These are phyloP conservation scores for Trachelus tabidus DNA, from an alignment of 2,888 invertebrate genomes.

Conservation along the genomic window DNA sequence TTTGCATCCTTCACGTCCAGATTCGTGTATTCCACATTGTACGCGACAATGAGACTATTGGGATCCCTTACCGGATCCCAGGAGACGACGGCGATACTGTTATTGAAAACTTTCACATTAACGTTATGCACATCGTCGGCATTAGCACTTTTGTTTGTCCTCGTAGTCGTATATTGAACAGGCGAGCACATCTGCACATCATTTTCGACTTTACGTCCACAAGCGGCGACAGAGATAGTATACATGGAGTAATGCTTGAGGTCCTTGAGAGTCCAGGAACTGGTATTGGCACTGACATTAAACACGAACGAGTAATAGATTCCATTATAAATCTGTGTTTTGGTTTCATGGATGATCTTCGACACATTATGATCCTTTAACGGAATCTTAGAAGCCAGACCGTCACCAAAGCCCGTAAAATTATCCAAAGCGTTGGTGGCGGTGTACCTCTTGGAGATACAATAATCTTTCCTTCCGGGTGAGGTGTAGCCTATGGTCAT, in stretches of 20 bases:
- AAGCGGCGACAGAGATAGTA: constrained; percentile 72
- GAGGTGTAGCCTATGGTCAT: constrained; percentile 40
- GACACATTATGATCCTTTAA: neutral
- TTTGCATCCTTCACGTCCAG: constrained; percentile 58
- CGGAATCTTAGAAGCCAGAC: neutral
- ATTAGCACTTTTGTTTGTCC: constrained; percentile 64
- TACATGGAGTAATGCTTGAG: constrained; percentile 72
- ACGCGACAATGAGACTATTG: constrained; percentile 75
- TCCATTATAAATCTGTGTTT: constrained; percentile 27
- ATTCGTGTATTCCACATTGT: constrained; percentile 70
- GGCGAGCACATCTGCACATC: constrained; percentile 51
- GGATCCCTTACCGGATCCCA: constrained; percentile 75
- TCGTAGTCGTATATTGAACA: constrained; percentile 47
- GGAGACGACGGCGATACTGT: constrained; percentile 57
- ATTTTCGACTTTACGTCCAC: constrained; percentile 62
- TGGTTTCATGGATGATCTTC: constrained; percentile 20
- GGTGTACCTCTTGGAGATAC: constrained; percentile 40
- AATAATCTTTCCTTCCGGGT: constrained; percentile 44
- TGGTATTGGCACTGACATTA: constrained; percentile 40
- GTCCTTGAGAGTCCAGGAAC: constrained; percentile 50
- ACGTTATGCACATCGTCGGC: constrained; percentile 65
- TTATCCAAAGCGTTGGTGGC: constrained; percentile 21
- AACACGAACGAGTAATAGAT: constrained; percentile 36
- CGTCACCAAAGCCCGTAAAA: neutral
- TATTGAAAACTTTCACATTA: constrained; percentile 40